Percentiles rank a stretch among this genome's conserved stretches.
phyloP scores from a whole-genome alignment of 2,113 vertebrate species.

The Catharus fuscescens region DNA sequence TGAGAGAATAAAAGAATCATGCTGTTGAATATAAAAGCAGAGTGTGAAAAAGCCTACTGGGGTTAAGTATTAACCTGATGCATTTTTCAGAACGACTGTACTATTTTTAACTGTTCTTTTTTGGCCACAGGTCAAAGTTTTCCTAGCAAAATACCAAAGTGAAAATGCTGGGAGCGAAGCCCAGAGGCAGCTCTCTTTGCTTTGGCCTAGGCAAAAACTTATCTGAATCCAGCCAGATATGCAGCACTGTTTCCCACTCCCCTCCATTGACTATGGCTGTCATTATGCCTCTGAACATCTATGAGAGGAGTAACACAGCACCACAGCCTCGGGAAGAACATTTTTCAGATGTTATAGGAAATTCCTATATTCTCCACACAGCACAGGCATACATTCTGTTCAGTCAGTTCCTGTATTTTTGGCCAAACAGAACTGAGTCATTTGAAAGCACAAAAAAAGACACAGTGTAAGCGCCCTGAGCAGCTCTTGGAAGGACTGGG shows the following conservation, averaged over 20 bases:
- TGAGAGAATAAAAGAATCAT: background rate
- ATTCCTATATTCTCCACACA: constrained; percentile 35
- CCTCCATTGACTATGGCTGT: background rate
- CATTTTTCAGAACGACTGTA: constrained; percentile 67
- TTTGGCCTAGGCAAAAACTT: constrained; percentile 39
- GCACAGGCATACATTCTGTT: constrained; percentile 51
- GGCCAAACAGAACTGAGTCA: constrained; percentile 75
- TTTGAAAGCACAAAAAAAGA: constrained; percentile 2
- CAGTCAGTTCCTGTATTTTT: constrained; percentile 68
- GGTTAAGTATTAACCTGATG: constrained; percentile 66
- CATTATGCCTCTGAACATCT: background rate
- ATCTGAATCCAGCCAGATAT: constrained; percentile 6
- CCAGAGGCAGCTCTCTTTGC: constrained; percentile 54
- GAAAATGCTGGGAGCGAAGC: constrained; percentile 69
- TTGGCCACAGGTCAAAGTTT: constrained; percentile 78
- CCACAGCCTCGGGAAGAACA: constrained; percentile 22
- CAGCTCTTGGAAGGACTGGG: constrained; percentile 11
- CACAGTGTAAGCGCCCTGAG: constrained; percentile 46
- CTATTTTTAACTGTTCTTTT: constrained; percentile 78
- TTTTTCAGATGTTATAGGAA: constrained; percentile 51
- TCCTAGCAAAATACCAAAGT: constrained; percentile 72
- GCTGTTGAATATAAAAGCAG: background rate
- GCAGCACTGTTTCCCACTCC: background rate
- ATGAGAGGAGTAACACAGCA: background rate
- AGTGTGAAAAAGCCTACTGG: constrained; percentile 46